Conservation (phyloP, 2,797 vertebrate genomes). For the Oryzias dopingdopingensis region DNA sequence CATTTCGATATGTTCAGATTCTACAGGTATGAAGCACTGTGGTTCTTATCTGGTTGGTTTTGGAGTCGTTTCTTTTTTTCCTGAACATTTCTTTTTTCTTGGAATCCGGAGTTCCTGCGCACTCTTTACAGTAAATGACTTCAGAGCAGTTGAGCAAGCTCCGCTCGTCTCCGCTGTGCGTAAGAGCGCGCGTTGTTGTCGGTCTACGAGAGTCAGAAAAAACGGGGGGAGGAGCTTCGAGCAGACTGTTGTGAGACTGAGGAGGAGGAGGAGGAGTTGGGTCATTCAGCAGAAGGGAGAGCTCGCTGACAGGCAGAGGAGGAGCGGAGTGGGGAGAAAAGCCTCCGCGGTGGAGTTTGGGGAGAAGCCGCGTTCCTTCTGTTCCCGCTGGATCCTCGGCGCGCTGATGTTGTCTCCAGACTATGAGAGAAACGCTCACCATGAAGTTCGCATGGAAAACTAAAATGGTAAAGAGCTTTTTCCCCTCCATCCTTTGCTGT, state of each 20-base stretch:
- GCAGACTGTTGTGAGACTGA: conserved; percentile 44
- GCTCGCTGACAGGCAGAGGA: conserved; percentile 41
- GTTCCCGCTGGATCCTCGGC: conserved; percentile 38
- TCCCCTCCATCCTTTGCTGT: conserved; percentile 30
- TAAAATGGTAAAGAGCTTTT: conserved; percentile 86
- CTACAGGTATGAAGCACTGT: too few species aligned
- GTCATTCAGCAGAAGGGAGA: conserved; percentile 61
- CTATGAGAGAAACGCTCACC: conserved; percentile 81
- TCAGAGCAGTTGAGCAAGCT: conserved; percentile 31
- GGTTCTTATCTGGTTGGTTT: too few species aligned
- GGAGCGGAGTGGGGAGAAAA: conserved; percentile 32
- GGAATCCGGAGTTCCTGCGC: too few species aligned
- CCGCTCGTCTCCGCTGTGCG: conserved; percentile 13
- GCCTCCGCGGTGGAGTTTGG: conserved; percentile 39
- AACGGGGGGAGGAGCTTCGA: conserved; percentile 37
- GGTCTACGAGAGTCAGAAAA: conserved; percentile 23
- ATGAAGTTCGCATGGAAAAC: conserved; percentile 94
- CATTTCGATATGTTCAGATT: too few species aligned
- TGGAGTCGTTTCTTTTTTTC: too few species aligned
- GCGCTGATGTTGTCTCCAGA: conserved; percentile 75
- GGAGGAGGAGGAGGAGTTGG: conserved; percentile 48
- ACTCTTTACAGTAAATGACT: too few species aligned
- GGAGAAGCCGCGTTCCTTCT: conserved; percentile 6
- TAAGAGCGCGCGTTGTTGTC: conserved; percentile 40
- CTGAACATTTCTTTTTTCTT: too few species aligned